Conservation (phyloP, 2,113 vertebrate species). For the Paedocypris sp. region DNA sequence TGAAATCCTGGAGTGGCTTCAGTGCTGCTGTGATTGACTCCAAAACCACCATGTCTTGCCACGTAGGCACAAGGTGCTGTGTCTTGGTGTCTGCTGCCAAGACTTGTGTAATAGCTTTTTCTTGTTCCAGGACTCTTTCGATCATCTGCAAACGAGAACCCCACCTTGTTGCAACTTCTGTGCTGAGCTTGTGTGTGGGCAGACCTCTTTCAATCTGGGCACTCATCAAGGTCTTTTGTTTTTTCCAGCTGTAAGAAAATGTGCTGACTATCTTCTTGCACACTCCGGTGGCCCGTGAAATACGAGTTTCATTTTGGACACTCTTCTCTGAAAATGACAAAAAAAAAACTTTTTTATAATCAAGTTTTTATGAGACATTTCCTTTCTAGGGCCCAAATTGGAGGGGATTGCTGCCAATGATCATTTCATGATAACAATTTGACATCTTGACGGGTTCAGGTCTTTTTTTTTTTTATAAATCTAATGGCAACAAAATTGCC, state of each 20-base stretch:
- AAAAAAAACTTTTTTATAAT: too few species aligned
- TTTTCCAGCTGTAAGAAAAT: constrained; percentile 19
- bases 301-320: constrained; percentile 5
- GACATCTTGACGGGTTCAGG: too few species aligned
- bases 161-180: constrained; percentile 20
- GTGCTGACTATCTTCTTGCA: constrained; percentile 13
- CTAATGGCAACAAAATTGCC: too few species aligned
- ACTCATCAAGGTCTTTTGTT: constrained; percentile 8
- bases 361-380: too few species aligned
- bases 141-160: constrained; percentile 26
- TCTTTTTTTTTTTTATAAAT: too few species aligned
- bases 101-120: constrained; percentile 12
- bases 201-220: constrained; percentile 23
- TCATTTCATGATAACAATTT: too few species aligned
- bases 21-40: too few species aligned
- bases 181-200: constrained; percentile 26
- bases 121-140: constrained; percentile 23
- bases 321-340: neutral
- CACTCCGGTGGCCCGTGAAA: constrained; percentile 20
- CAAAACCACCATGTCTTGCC: too few species aligned
- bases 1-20: too few species aligned
- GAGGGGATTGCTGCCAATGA: too few species aligned
- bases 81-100: constrained; percentile 22
- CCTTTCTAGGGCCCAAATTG: too few species aligned
- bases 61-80: constrained; percentile 20